Percentiles rank a stretch among this genome's conserved stretches.
These are phyloP conservation scores for Tetramorium parvispinum DNA, from an alignment of 1,140 invertebrate genomes.

Conservation along the genomic window DNA sequence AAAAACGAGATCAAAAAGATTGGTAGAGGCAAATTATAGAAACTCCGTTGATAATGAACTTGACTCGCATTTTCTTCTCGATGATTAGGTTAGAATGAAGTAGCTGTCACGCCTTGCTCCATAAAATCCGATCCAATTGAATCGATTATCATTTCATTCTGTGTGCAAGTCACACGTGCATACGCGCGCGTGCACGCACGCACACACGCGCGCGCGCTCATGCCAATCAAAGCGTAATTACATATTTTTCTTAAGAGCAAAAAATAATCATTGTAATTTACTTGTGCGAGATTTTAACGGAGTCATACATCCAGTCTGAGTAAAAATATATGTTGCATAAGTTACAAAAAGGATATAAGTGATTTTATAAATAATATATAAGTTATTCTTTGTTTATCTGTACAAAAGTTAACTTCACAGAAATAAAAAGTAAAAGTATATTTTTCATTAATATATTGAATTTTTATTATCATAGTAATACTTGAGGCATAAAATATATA, in stretches of 20 bases:
- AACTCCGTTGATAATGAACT: not conserved
- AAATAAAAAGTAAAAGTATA: not conserved
- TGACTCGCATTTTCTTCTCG: not conserved
- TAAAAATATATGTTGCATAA: not conserved
- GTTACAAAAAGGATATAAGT: not conserved
- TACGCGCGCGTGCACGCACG: too few species aligned
- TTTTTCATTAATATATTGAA: not conserved
- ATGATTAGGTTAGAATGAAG: slow-evolving; percentile 31
- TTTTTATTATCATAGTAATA: slow-evolving; percentile 22
- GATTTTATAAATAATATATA: not conserved
- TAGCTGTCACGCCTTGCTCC: not conserved
- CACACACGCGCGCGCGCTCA: not conserved
- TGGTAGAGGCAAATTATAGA: not conserved
- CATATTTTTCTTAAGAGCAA: slow-evolving; percentile 16
- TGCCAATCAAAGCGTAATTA: not conserved
- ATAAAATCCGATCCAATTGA: not conserved
- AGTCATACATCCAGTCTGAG: not conserved
- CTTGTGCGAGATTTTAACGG: not conserved
- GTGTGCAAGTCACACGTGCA: not conserved
- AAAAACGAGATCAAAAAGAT: not conserved
- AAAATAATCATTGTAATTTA: slow-evolving; percentile 14
- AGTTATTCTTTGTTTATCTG: not conserved
- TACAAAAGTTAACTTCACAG: not conserved
- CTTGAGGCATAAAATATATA: not conserved
- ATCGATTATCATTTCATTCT: not conserved